A percentile compares a stretch with the other conserved stretches of the same genome.
Conservation (phyloP, 2,113 vertebrate genomes). For the Lamprologus ornatipinnis region DNA sequence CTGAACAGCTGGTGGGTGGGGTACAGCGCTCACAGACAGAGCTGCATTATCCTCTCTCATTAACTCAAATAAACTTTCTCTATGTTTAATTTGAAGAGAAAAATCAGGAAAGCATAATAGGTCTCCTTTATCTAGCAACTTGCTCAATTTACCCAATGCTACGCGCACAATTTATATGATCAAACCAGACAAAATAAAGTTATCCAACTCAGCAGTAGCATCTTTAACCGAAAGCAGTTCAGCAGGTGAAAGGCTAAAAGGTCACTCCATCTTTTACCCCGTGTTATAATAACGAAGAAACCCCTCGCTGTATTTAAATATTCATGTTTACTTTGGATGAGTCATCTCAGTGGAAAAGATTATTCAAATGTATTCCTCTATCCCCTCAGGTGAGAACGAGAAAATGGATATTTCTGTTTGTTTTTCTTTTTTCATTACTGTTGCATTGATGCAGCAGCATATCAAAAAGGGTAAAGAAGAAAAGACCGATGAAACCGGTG, state of each 20-base stretch:
- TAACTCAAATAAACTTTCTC: not conserved
- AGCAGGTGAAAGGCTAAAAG: slow-evolving; percentile 25
- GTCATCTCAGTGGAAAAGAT: slow-evolving; percentile 3
- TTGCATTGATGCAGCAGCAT: slow-evolving; percentile 15
- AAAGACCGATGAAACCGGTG: not conserved
- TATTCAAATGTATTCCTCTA: slow-evolving; percentile 58
- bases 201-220: not conserved
- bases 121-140: not conserved
- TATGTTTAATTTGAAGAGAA: not conserved
- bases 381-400: slow-evolving; percentile 35
- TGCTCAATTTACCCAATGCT: not conserved
- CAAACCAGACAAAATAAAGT: not conserved
- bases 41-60: not conserved
- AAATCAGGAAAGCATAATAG: not conserved
- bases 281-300: slow-evolving; percentile 8
- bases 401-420: slow-evolving; percentile 54
- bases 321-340: slow-evolving; percentile 35
- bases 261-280: not conserved
- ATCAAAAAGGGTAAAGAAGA: slow-evolving; percentile 40
- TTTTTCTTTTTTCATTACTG: slow-evolving; percentile 43
- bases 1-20: not conserved
- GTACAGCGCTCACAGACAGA: not conserved
- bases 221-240: not conserved
- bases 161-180: not conserved
- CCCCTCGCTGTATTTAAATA: slow-evolving; percentile 10